Evolutionary conservation across 2,888 invertebrate genomes (phyloP), one percentile per base, ranked within the genome.

Genomic region (Raillietiella orientalis): DNA sequence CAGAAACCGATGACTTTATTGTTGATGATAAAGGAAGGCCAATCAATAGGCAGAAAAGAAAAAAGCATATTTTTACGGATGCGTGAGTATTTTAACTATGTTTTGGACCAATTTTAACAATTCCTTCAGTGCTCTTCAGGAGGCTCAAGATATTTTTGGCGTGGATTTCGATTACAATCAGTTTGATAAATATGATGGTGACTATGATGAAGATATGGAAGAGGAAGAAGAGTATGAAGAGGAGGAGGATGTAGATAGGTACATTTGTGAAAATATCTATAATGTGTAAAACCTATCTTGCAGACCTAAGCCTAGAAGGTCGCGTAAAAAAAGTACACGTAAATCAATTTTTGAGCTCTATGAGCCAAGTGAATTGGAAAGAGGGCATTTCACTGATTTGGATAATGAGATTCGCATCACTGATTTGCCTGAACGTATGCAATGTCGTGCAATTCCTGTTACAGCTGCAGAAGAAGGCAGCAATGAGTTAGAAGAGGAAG

Each of bases 81-180:
- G 71, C 72, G 64, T 70, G 53, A 57, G 67, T 59, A 24, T 22
- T 31, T 14, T 24, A 6, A 24, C 6, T 12, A 19, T 8, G 8
- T 3, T n/a, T 21, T 9, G 11, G 23, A 22, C 29, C 6, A 33
- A 9, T 12, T 29, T 11, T 24, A 27, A 29, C 31, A 25, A 25
- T 29, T 24, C 13, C 37, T 39, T 15, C 41, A 72, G 65, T 8
- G 74, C 75, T 1, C 51, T 90, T 11, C 87, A 90, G 59, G 82
- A 93, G 46, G 96, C 93, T 27, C 87, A 90, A 46, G 93, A 96
- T 43, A 84, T 93, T 34, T 96, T 96, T 44, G 96, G 93, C 15
- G 84, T 90, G n/a, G 93, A 93, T 45, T 90, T 93, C 48, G 87
- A 79, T 41, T 79, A 70, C 41, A 75, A 75, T 30, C 77, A 79